phyloP scores from a whole-genome alignment of 2,888 invertebrate genomes.

The Resseliella maxima region DNA sequence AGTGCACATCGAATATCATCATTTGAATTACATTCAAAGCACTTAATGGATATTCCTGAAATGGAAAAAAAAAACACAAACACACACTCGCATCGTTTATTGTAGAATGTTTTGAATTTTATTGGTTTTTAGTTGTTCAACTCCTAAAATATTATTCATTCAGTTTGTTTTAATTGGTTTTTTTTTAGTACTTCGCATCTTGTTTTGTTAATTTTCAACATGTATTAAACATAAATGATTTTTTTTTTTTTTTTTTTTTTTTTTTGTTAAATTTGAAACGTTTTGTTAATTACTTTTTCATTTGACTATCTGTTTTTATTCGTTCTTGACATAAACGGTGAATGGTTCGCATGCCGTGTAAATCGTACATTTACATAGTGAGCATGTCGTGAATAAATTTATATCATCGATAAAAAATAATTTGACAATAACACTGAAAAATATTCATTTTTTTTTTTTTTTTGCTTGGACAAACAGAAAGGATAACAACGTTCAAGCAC shows the following conservation, averaged over 20 bases:
- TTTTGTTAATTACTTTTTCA: conserved; percentile 3
- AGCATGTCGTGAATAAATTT: too few relatives aligned
- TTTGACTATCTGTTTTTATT: neutral
- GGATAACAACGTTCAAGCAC: neutral
- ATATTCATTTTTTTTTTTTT: too few relatives aligned
- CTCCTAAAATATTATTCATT: conserved; percentile 27
- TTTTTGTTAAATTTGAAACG: conserved; percentile 1
- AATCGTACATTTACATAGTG: neutral
- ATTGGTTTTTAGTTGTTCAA: conserved; percentile 28
- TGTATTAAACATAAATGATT: conserved; percentile 32
- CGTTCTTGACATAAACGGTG: neutral
- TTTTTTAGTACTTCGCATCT: conserved; percentile 3
- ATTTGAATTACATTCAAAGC: neutral
- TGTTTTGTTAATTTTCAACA: conserved; percentile 11
- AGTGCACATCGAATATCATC: neutral
- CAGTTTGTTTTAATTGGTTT: too few relatives aligned
- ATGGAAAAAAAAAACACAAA: neutral
- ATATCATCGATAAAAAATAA: too few relatives aligned
- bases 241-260: too few relatives aligned
- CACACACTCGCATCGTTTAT: neutral
- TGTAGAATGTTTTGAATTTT: conserved; percentile 22
- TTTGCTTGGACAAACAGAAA: neutral
- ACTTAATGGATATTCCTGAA: neutral
- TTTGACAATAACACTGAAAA: too few relatives aligned
- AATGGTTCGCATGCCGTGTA: neutral